Conservation (phyloP, 2,113 vertebrate genomes). For the Cyphomyrus discorhynchus region DNA sequence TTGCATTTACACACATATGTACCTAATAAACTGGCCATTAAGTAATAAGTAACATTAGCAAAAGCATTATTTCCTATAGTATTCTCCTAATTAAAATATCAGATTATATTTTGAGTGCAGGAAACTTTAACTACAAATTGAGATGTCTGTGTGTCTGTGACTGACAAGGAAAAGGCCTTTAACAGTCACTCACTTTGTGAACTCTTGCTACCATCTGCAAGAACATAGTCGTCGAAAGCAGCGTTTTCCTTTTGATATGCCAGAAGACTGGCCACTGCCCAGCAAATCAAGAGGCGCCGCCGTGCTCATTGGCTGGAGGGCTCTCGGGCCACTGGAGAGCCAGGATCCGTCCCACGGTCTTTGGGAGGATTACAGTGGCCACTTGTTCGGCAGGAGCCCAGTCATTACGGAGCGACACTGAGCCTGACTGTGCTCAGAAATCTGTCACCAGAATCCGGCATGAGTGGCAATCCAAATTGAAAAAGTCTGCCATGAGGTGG, state of each 20-base stretch:
- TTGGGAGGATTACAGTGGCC: slow-evolving; percentile 47
- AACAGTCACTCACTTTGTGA: slow-evolving; percentile 3
- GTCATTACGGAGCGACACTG: slow-evolving; percentile 46
- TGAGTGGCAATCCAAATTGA: slow-evolving; percentile 52
- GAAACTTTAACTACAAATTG: background rate
- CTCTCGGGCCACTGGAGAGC: slow-evolving; percentile 36
- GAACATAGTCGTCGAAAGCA: background rate
- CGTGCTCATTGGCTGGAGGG: slow-evolving; percentile 24
- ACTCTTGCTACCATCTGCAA: slow-evolving; percentile 1
- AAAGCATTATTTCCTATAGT: background rate
- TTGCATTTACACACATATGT: background rate
- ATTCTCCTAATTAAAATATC: background rate
- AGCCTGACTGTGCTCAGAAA: slow-evolving; percentile 46
- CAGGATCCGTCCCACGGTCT: slow-evolving; percentile 40
- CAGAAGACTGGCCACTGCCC: background rate
- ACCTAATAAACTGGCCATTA: background rate
- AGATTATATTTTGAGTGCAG: background rate
- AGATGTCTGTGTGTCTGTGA: background rate
- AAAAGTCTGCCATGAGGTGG: slow-evolving; percentile 53
- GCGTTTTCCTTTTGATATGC: background rate
- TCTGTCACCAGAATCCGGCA: slow-evolving; percentile 54
- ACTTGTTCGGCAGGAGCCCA: slow-evolving; percentile 49
- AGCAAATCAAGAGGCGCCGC: background rate
- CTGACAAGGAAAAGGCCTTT: background rate
- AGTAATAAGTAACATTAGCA: background rate